Conservation (phyloP, 2,113 vertebrate species). For the Saimiri boliviensis region DNA sequence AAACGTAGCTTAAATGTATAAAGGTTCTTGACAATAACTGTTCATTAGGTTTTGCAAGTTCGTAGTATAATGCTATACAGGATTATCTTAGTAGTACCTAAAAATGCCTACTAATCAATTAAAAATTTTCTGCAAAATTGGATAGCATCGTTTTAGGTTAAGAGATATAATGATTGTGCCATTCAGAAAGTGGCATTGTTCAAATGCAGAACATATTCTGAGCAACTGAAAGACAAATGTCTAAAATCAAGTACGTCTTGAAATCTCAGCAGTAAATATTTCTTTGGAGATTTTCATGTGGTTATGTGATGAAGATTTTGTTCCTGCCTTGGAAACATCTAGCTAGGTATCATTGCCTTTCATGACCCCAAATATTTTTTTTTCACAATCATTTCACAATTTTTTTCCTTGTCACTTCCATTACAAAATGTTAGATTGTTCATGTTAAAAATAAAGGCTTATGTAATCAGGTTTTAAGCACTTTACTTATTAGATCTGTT, state of each 20-base stretch:
- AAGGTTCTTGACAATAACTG: neutral
- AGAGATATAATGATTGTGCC: constrained; percentile 45
- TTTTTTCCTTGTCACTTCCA: neutral
- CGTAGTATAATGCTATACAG: neutral
- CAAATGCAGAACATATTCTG: constrained; percentile 17
- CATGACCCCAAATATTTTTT: neutral
- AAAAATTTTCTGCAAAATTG: constrained; percentile 68
- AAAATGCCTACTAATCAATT: neutral
- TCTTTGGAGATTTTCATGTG: neutral
- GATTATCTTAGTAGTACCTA: neutral
- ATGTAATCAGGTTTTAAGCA: constrained; percentile 32
- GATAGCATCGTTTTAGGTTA: constrained; percentile 60
- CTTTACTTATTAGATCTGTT: constrained; percentile 34
- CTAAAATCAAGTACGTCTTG: neutral
- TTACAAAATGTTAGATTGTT: neutral
- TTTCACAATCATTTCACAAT: neutral
- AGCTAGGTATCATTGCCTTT: neutral
- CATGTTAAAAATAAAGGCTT: constrained; percentile 26
- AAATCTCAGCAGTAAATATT: neutral
- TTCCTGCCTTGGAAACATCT: neutral
- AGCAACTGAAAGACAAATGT: neutral
- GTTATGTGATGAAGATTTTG: neutral
- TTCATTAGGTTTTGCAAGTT: neutral
- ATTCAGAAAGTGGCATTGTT: constrained; percentile 54
- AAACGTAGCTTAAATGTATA: neutral